These are phyloP conservation scores for Plestiodon gilberti DNA, from an alignment of 2,113 vertebrate genomes.

Conservation along the genomic window DNA sequence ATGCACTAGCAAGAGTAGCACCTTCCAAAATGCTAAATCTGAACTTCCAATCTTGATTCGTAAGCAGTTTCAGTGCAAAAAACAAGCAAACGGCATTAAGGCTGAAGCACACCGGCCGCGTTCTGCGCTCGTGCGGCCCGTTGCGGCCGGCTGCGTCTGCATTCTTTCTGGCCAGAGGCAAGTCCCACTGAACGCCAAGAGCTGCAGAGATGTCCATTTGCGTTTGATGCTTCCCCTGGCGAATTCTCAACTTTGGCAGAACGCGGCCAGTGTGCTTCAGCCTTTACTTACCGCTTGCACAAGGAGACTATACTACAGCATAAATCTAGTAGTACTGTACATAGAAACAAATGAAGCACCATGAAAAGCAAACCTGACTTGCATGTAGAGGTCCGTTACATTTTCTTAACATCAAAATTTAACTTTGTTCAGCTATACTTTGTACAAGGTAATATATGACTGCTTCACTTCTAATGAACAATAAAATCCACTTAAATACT, in stretches of 20 bases:
- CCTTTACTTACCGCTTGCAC: background rate
- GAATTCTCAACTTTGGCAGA: no score
- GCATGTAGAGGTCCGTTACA: constrained; percentile 15
- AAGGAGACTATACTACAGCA: constrained; percentile 24
- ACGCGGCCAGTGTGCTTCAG: no score
- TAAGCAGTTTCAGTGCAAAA: background rate
- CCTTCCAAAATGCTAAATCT: background rate
- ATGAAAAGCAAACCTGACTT: constrained; percentile 47
- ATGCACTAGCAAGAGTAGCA: background rate
- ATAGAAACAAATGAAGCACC: constrained; percentile 31
- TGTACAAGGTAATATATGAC: constrained; percentile 45
- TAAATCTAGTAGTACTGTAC: background rate
- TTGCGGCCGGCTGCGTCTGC: no score
- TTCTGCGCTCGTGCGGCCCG: no score
- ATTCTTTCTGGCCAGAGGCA: no score
- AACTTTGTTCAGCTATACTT: constrained; percentile 41
- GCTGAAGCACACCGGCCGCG: no score
- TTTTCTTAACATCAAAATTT: constrained; percentile 45
- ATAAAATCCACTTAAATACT: constrained; percentile 78
- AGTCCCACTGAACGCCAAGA: no score
- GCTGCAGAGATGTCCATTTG: no score
- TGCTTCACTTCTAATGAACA: constrained; percentile 59
- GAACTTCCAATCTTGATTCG: background rate
- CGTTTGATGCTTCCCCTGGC: no score
- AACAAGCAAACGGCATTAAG: background rate